phyloP scores from a whole-genome alignment of 1,140 invertebrate genomes.

The Tetramorium alpestre region DNA sequence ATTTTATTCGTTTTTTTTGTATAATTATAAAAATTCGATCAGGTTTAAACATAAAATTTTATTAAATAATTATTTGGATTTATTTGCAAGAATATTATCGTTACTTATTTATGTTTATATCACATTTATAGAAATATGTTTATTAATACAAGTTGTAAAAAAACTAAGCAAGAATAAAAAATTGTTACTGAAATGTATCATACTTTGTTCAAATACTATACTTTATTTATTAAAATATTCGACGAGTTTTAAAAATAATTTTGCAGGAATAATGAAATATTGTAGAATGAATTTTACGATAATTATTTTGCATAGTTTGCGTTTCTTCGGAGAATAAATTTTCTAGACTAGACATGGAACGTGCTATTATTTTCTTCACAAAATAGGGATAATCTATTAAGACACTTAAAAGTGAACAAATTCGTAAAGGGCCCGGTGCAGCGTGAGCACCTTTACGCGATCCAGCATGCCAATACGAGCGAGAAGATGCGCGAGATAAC shows the following conservation, averaged over 20 bases:
- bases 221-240: neutral
- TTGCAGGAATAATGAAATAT: neutral
- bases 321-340: neutral
- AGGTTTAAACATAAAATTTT: neutral
- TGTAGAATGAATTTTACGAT: neutral
- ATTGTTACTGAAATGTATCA: neutral
- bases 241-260: neutral
- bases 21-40: neutral
- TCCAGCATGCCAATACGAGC: slow-evolving; percentile 28
- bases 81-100: neutral
- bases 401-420: slow-evolving; percentile 10
- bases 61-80: neutral
- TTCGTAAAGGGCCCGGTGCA: slow-evolving; percentile 32
- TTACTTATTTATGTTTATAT: neutral
- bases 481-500: slow-evolving; percentile 63
- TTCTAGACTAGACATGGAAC: neutral
- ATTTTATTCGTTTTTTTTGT: neutral
- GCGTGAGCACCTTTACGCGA: slow-evolving; percentile 21
- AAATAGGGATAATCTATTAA: slow-evolving; percentile 44
- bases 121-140: neutral
- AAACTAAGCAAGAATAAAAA: neutral
- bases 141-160: neutral
- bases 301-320: neutral
- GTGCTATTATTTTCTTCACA: neutral
- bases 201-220: neutral